phyloP scores from a whole-genome alignment of 2,888 invertebrate genomes.

The Melanotus villosus region DNA sequence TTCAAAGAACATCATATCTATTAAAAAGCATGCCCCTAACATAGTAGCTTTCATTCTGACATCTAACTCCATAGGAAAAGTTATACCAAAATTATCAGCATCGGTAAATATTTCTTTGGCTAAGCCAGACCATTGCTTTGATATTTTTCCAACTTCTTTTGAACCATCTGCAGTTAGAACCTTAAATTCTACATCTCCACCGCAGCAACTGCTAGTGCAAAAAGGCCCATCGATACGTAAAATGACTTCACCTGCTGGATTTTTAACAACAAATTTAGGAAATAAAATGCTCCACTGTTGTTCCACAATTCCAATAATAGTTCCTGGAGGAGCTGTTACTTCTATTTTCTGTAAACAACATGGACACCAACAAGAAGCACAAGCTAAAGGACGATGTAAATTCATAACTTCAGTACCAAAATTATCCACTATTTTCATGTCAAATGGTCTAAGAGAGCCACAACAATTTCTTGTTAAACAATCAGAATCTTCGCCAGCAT shows the following conservation, averaged over 20 bases:
- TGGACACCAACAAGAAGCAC: constrained; percentile 85
- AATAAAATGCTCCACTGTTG: constrained; percentile 84
- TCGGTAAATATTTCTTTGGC: constrained; percentile 84
- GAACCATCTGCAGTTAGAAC: constrained; percentile 79
- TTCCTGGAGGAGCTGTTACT: constrained; percentile 81
- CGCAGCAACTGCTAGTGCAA: constrained; percentile 80
- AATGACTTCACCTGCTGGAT: constrained; percentile 81
- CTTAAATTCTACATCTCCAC: constrained; percentile 84
- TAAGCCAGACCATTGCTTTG: constrained; percentile 87
- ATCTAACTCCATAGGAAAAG: constrained; percentile 85
- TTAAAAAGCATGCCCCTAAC: constrained; percentile 80
- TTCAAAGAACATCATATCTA: constrained; percentile 65
- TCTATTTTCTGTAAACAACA: constrained; percentile 88
- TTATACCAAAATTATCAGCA: constrained; percentile 86
- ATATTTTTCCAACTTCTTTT: constrained; percentile 83
- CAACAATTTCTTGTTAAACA: constrained; percentile 88
- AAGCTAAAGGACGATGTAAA: constrained; percentile 85
- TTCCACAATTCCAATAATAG: constrained; percentile 78
- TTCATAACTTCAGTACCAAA: constrained; percentile 89
- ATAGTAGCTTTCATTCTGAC: constrained; percentile 83
- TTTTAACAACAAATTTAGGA: constrained; percentile 81
- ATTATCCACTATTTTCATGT: constrained; percentile 89
- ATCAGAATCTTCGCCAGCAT: constrained; percentile 87
- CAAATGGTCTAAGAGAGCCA: constrained; percentile 86
- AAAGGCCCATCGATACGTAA: constrained; percentile 86